Base-by-base conservation (phyloP, 2,888 invertebrate genomes). In the Odontothrips loti region DNA sequence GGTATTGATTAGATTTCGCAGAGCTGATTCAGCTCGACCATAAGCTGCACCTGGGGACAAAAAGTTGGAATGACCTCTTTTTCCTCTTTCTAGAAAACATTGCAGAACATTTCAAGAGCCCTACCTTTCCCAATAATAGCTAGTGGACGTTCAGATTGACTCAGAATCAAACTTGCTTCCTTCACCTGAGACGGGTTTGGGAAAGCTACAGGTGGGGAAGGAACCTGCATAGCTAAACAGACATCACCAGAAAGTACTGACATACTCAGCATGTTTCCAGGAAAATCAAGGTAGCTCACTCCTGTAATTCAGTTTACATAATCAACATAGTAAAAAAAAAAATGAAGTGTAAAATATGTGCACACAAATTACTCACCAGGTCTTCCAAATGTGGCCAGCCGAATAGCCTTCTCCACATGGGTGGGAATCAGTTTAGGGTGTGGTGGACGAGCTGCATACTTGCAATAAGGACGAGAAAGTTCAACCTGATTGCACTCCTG, bases 401-500 rank as follows among this genome's bases (percentile, higher is more conserved):
- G 91, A 2, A 97, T 92, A 0, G 98, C 98, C 88, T 95, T 96
- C 88, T 97, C 97, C 4, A 98, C 94, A 87, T 96, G 96, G 84
- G 93, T 90, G 0, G 98, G 97, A 85, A 98, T 96, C 81, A 96
- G 90, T 0, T 91, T 89, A 1, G 95, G 90, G 27, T 92, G 93
- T 6, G 96, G 93, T 0, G 98, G 98, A 75, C 98, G 91, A 0
- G 94, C 96, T 0, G 96, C 91, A 87, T 96, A 97, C 89, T 99
- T 99, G 88, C 96, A 95, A 87, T 95, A 96, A 6, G 93, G 91
- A n/a, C 95, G 91, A 82, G 95, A 93, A 0, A 95, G 90, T 85
- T 97, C 97, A 80, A 96, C 95, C 89, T 97, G 97, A 0, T 93
- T 92, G 89, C 94, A 97, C 88, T 97, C 98, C 88, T 99, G 98